Percentiles rank a stretch among this genome's conserved stretches.
These are phyloP conservation scores for Microcebus jonahi DNA, from an alignment of 2,113 vertebrate genomes.

Conservation along the genomic window DNA sequence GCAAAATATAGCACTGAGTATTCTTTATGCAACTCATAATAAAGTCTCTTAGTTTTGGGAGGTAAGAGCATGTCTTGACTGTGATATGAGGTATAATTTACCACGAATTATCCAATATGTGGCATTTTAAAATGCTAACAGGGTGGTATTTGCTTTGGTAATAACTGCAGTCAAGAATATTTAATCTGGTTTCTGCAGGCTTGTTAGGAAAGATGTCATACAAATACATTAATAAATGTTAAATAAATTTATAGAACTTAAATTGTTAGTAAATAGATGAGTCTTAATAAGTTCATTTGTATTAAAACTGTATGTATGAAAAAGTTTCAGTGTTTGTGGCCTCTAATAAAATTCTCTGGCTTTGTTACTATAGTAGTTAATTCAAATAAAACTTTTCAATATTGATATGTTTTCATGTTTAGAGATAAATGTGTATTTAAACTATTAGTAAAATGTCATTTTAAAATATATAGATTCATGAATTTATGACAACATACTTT, in stretches of 20 bases:
- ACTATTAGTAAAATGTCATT: conserved; percentile 45
- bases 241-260: conserved; percentile 55
- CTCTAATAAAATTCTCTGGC: conserved; percentile 69
- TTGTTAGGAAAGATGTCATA: conserved; percentile 41
- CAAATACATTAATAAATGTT: conserved; percentile 52
- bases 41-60: conserved; percentile 39
- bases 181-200: conserved; percentile 34
- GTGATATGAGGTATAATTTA: conserved; percentile 23
- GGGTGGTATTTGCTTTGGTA: conserved; percentile 34
- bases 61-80: conserved; percentile 23
- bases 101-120: conserved; percentile 23
- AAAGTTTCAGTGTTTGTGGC: conserved; percentile 75
- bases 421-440: conserved; percentile 50
- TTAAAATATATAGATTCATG: conserved; percentile 44
- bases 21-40: conserved; percentile 38
- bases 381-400: conserved; percentile 72
- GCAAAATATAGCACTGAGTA: background rate
- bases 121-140: conserved; percentile 35
- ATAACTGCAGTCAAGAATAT: conserved; percentile 29
- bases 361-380: conserved; percentile 66
- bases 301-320: conserved; percentile 69
- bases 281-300: conserved; percentile 58
- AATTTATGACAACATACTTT: conserved; percentile 49
- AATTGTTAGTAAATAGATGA: conserved; percentile 68
- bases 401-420: conserved; percentile 68